Evolutionary conservation across 2,888 invertebrate species (phyloP).

Genomic region (Eubasilissa splendida): DNA sequence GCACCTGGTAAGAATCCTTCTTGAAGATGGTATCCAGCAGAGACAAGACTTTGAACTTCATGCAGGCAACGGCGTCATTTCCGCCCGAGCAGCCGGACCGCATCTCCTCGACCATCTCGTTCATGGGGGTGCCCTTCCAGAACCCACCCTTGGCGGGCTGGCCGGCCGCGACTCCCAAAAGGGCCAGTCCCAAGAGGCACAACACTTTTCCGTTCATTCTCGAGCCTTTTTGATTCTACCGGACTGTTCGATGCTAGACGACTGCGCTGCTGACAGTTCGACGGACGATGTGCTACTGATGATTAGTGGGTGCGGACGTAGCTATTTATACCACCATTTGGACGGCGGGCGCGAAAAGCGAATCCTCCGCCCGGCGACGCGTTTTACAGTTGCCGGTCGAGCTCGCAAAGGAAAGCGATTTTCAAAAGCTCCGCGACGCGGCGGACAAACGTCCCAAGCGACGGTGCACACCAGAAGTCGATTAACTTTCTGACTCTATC

Average conservation of each 20-base stretch:
- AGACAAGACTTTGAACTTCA: constrained; percentile 87
- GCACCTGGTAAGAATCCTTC: constrained; percentile 85
- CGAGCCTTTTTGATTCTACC: neutral
- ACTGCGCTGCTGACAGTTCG: constrained; percentile 66
- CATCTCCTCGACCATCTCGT: constrained; percentile 83
- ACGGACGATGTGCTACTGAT: constrained; percentile 70
- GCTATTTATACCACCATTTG: constrained; percentile 74
- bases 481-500: neutral
- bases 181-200: constrained; percentile 69
- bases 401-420: constrained; percentile 72
- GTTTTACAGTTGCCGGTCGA: constrained; percentile 46
- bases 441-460: constrained; percentile 65
- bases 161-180: constrained; percentile 74
- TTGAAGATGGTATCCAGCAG: constrained; percentile 84
- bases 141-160: constrained; percentile 78
- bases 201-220: constrained; percentile 63
- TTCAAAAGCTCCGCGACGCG: constrained; percentile 58
- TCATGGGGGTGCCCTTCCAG: constrained; percentile 82
- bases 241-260: neutral
- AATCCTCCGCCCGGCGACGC: constrained; percentile 20
- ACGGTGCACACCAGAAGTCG: neutral
- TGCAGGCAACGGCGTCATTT: constrained; percentile 85
- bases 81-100: constrained; percentile 82
- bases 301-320: constrained; percentile 69
- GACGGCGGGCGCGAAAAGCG: constrained; percentile 63